Percentiles rank a stretch among this genome's conserved stretches.
phyloP scores from a whole-genome alignment of 2,113 vertebrate genomes.

The Daboia siamensis region DNA sequence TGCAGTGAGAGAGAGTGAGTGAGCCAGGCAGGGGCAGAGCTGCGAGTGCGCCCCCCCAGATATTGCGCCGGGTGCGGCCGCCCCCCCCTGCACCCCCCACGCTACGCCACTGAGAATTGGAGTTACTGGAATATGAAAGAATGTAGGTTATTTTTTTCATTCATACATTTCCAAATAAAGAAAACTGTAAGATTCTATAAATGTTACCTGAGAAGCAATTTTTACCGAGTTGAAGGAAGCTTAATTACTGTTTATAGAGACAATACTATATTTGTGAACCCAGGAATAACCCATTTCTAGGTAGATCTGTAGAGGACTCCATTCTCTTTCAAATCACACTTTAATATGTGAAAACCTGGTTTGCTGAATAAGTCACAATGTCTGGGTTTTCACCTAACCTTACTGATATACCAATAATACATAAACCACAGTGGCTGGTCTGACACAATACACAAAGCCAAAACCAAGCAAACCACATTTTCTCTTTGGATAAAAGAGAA shows the following conservation, averaged over 20 bases:
- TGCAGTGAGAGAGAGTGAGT: no score
- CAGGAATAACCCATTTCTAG: background rate
- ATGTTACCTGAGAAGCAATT: background rate
- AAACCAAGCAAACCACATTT: background rate
- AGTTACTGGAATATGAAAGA: constrained; percentile 52
- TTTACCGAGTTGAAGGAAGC: background rate
- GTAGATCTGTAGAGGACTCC: background rate
- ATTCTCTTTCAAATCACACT: background rate
- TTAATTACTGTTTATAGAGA: background rate
- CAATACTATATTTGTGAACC: background rate
- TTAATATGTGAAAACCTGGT: background rate
- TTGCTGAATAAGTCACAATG: background rate
- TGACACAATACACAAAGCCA: background rate
- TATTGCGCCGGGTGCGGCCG: no score
- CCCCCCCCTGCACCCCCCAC: no score
- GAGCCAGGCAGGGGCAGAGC: no score
- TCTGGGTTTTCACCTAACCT: background rate
- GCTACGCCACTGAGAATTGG: no score
- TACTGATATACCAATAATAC: background rate
- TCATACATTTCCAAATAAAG: constrained; percentile 32
- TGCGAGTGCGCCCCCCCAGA: no score
- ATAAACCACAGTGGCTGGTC: background rate
- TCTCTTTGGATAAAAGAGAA: background rate
- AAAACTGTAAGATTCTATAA: background rate
- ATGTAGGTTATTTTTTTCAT: constrained; percentile 58